Percentiles rank a stretch among this genome's conserved stretches.
Evolutionary conservation across 35 echinoderm and acorn worm species (phyloP).

Genomic region (Nesometra sesokonis): DNA sequence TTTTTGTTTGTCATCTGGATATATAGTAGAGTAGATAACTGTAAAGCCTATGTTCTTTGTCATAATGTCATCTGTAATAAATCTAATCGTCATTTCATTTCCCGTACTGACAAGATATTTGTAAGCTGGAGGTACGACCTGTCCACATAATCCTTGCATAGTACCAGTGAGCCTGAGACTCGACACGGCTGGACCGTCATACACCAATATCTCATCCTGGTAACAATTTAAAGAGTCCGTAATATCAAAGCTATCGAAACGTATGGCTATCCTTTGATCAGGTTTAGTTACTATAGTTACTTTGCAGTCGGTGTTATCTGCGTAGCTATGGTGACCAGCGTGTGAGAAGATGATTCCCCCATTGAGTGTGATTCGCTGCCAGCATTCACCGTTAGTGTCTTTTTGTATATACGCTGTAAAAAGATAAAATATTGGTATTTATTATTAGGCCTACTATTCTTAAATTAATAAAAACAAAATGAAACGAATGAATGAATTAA

Average conservation of each 20-base stretch:
- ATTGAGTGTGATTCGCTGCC: conserved; percentile 39
- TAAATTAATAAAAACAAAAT: too few species aligned
- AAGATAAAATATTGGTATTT: not conserved
- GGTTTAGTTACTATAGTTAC: conserved; percentile 50
- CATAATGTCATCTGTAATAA: conserved; percentile 70
- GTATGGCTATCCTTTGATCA: conserved; percentile 27
- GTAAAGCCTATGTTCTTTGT: conserved; percentile 70
- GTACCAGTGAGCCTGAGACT: conserved; percentile 60
- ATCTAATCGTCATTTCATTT: conserved; percentile 71
- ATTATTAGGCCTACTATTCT: not conserved
- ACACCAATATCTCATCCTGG: conserved; percentile 71
- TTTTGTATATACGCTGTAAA: conserved; percentile 41
- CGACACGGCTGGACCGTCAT: conserved; percentile 50
- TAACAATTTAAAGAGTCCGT: conserved; percentile 71
- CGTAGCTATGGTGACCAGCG: conserved; percentile 40
- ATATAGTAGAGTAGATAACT: conserved; percentile 62
- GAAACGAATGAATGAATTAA: too few species aligned
- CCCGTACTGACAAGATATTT: conserved; percentile 54
- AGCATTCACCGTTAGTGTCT: conserved; percentile 50
- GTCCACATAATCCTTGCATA: conserved; percentile 71
- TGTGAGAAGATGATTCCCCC: conserved; percentile 75
- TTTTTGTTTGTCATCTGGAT: conserved; percentile 22
- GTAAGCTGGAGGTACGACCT: conserved; percentile 26
- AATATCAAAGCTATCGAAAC: conserved; percentile 71
- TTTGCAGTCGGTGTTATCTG: conserved; percentile 74